These are phyloP conservation scores for Sarcophaga rosellei DNA, from an alignment of 2,888 invertebrate species.

Conservation along the genomic window DNA sequence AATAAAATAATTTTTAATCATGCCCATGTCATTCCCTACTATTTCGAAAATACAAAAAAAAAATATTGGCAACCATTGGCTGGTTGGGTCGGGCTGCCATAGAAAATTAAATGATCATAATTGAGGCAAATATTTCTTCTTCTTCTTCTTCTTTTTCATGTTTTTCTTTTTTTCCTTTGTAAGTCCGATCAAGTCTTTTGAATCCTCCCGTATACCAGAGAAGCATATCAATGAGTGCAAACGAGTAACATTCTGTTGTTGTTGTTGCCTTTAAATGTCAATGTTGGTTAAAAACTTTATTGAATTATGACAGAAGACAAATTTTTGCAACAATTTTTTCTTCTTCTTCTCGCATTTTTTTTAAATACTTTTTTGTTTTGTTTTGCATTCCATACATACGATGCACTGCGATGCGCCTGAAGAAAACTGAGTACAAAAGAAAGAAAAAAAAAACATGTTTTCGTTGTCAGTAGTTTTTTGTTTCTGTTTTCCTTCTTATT, in stretches of 20 bases:
- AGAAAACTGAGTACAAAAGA: too few species aligned
- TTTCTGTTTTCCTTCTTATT: background rate
- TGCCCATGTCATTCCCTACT: conserved; percentile 35
- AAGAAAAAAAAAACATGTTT: background rate
- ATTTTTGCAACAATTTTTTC: conserved; percentile 68
- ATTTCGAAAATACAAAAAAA: background rate
- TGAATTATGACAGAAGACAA: conserved; percentile 79
- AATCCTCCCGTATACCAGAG: background rate
- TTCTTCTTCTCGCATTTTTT: background rate
- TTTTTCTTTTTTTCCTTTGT: conserved; percentile 1
- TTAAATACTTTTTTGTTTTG: background rate
- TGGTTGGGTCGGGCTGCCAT: conserved; percentile 25
- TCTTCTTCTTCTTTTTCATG: conserved; percentile 12
- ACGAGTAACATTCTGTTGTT: background rate
- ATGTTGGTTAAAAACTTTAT: conserved; percentile 76
- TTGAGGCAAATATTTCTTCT: conserved; percentile 58
- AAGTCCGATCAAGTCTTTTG: background rate
- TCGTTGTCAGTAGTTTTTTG: background rate
- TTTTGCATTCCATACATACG: conserved; percentile 29
- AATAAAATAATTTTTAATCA: conserved; percentile 60
- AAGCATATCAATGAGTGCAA: conserved; percentile 37
- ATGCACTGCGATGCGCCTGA: background rate
- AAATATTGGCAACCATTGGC: background rate
- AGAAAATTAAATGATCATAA: conserved; percentile 68
- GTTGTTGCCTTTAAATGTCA: conserved; percentile 49